Percentiles rank a stretch among this genome's conserved stretches.
These are phyloP conservation scores for Acanthurus tractus DNA, from an alignment of 2,797 vertebrate genomes.

Conservation along the genomic window DNA sequence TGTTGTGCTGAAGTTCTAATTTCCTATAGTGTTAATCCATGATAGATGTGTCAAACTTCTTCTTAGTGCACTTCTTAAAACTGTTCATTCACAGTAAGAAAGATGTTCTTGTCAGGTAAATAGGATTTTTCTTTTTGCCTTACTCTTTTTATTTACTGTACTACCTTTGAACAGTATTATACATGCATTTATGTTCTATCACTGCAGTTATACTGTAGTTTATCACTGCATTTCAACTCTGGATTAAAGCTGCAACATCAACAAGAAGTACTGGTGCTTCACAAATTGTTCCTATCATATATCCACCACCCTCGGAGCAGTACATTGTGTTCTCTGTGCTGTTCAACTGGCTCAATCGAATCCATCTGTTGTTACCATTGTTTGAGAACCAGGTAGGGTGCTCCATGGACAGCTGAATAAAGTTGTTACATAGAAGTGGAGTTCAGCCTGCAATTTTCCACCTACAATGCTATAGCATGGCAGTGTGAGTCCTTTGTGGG, in stretches of 20 bases:
- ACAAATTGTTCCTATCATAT: constrained; percentile 37
- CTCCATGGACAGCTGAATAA: constrained; percentile 57
- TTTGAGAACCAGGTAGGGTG: constrained; percentile 63
- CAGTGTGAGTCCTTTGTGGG: constrained; percentile 71
- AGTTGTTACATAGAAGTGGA: constrained; percentile 63
- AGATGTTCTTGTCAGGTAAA: not conserved
- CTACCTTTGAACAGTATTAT: not conserved
- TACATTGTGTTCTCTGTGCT: constrained; percentile 28
- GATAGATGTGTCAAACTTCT: not conserved
- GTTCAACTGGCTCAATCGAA: constrained; percentile 62
- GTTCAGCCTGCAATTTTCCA: constrained; percentile 66
- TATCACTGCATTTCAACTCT: not conserved
- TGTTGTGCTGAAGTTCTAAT: not conserved
- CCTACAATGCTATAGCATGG: constrained; percentile 58
- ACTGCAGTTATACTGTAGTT: not conserved
- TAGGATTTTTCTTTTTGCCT: not conserved
- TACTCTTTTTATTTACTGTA: not conserved
- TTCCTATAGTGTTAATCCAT: constrained; percentile 14
- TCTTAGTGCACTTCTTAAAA: not conserved
- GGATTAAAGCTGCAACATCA: constrained; percentile 25
- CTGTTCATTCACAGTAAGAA: not conserved
- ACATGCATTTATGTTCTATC: not conserved
- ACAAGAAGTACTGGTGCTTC: constrained; percentile 6
- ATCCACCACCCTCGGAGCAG: constrained; percentile 17
- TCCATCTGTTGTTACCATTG: constrained; percentile 50